Evolutionary conservation across 2,888 invertebrate genomes (phyloP).

Genomic region (Kryphioiulus occultus): DNA sequence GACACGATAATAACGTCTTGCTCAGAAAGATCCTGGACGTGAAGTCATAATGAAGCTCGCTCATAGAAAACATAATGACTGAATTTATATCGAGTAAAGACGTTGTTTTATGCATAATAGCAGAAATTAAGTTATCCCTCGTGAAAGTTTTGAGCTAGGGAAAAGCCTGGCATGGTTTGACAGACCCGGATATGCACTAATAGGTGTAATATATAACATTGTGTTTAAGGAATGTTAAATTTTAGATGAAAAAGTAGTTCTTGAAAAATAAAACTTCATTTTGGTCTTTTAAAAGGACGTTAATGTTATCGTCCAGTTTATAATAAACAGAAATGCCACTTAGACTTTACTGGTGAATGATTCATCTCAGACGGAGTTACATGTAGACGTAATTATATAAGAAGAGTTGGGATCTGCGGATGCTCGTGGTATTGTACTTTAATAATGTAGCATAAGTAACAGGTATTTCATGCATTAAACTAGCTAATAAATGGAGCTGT

Average conservation of each 20-base stretch:
- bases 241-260: background rate
- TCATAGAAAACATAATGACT: conserved; percentile 8
- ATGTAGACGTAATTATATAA: conserved; percentile 2
- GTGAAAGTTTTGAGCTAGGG: background rate
- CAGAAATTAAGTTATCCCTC: conserved; percentile 1
- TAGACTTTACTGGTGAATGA: background rate
- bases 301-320: background rate
- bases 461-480: background rate
- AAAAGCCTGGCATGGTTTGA: background rate
- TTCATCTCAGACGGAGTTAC: background rate
- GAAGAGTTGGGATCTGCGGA: background rate
- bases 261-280: background rate
- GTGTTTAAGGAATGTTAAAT: background rate
- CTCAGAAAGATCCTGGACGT: conserved; percentile 18
- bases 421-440: background rate
- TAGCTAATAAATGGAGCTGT: background rate
- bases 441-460: background rate
- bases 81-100: conserved; percentile 35
- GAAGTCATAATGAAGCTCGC: conserved; percentile 31
- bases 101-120: background rate
- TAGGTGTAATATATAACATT: conserved; percentile 24
- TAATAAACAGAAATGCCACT: background rate
- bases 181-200: conserved; percentile 3
- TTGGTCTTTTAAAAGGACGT: background rate
- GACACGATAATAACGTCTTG: conserved; percentile 36